Percentiles rank a stretch among this genome's conserved stretches.
Conservation (phyloP, 2,797 vertebrate genomes). For the Meriones psammophilus region DNA sequence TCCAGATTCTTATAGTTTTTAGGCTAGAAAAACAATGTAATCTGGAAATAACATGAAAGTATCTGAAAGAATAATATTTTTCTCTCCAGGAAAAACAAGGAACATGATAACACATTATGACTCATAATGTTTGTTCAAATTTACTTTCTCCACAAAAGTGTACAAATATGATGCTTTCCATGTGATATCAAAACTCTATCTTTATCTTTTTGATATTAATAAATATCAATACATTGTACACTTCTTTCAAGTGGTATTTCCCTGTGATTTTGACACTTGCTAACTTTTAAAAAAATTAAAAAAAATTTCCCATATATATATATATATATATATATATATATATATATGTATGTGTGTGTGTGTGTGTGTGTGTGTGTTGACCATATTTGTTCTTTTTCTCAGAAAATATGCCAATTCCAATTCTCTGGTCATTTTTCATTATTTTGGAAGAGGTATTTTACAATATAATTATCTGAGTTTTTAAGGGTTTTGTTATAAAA, state of each 20-base stretch:
- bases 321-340: too few species aligned
- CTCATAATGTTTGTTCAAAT: background rate
- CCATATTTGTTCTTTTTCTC: background rate
- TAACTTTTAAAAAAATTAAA: too few species aligned
- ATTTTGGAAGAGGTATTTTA: background rate
- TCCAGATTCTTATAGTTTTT: background rate
- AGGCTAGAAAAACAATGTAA: background rate
- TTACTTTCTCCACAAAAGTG: background rate
- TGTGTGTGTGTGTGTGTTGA: too few species aligned
- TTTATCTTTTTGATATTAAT: background rate
- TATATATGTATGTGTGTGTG: too few species aligned
- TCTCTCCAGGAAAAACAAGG: background rate
- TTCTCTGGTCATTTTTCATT: background rate
- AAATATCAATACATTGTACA: background rate
- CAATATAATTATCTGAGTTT: background rate
- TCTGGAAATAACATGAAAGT: background rate
- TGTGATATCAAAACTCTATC: background rate
- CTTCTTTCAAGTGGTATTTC: background rate
- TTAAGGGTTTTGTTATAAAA: background rate
- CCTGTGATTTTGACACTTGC: background rate
- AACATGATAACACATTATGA: background rate
- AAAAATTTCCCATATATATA: too few species aligned
- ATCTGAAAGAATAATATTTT: background rate
- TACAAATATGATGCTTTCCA: background rate
- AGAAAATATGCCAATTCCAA: background rate